Conservation (phyloP, 1,140 invertebrate genomes). For the Diplogasteroides magnus region DNA sequence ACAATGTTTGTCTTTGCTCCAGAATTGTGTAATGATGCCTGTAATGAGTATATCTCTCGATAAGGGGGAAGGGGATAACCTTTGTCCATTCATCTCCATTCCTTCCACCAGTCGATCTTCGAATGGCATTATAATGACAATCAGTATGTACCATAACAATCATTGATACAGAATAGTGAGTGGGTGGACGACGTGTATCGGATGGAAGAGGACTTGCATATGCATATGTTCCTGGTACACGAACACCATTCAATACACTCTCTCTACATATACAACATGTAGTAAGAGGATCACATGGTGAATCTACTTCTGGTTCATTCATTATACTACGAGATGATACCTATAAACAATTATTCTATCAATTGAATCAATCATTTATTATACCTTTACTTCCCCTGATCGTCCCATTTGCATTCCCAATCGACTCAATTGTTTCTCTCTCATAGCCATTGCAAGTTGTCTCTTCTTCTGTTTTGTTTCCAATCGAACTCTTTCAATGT, state of each 20-base stretch:
- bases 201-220: conserved; percentile 74
- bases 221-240: conserved; percentile 80
- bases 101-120: conserved; percentile 17
- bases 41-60: no score
- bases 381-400: conserved; percentile 60
- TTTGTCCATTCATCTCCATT: conserved; percentile 27
- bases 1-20: conserved; percentile 94
- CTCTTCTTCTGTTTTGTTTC: conserved; percentile 32
- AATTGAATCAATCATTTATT: no score
- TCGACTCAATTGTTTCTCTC: conserved; percentile 87
- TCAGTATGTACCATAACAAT: conserved; percentile 97
- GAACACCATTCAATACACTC: conserved; percentile 73
- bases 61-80: conserved; percentile 49
- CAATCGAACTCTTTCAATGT: conserved; percentile 30
- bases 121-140: conserved; percentile 90
- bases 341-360: no score
- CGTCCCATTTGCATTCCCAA: conserved; percentile 86
- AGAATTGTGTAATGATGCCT: conserved; percentile 90
- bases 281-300: conserved; percentile 75
- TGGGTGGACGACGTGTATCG: conserved; percentile 56
- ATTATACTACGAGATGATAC: conserved; percentile 81
- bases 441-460: conserved; percentile 66
- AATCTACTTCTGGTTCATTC: conserved; percentile 86
- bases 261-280: conserved; percentile 96
- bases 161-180: conserved; percentile 86